These are phyloP conservation scores for Hirtodrosophila cameraria DNA, from an alignment of 2,888 invertebrate species.

Conservation along the genomic window DNA sequence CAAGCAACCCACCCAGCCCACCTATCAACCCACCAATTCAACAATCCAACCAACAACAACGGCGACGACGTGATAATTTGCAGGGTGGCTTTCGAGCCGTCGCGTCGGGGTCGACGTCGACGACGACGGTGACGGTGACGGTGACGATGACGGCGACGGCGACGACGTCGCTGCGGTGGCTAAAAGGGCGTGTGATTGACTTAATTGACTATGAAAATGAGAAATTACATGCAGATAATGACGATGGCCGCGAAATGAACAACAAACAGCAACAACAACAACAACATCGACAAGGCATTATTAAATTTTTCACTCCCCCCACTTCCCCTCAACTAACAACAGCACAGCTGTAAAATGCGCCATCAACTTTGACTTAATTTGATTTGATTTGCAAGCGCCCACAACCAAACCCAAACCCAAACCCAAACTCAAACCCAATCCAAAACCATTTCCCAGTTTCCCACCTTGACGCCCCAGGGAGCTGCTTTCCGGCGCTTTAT, in stretches of 20 bases:
- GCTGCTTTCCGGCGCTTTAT: slow-evolving; percentile 61
- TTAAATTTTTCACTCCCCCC: slow-evolving; percentile 47
- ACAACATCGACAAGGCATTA: slow-evolving; percentile 35
- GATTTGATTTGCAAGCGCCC: slow-evolving; percentile 65
- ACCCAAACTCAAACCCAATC: slow-evolving; percentile 2
- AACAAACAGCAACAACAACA: slow-evolving; percentile 54
- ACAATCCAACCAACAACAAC: slow-evolving; percentile 27
- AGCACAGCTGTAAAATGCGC: slow-evolving; percentile 53
- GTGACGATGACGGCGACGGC: slow-evolving; percentile 26
- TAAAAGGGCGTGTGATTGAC: slow-evolving; percentile 84
- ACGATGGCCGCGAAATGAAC: slow-evolving; percentile 76
- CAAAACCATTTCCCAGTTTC: slow-evolving; percentile 10
- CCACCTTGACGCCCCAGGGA: slow-evolving; percentile 27
- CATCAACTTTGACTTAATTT: slow-evolving; percentile 72
- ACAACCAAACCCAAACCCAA: slow-evolving; percentile 15
- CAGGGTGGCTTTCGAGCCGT: slow-evolving; percentile 51
- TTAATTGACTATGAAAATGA: slow-evolving; percentile 84
- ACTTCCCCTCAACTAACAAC: slow-evolving; percentile 5
- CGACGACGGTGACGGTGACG: slow-evolving; percentile 14
- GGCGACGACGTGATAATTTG: slow-evolving; percentile 71
- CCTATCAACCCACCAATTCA: slow-evolving; percentile 39
- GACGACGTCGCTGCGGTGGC: slow-evolving; percentile 66
- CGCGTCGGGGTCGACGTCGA: slow-evolving; percentile 6
- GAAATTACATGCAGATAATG: slow-evolving; percentile 82
- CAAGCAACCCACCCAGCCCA: slow-evolving; percentile 9